These are phyloP conservation scores for Champsocephalus gunnari DNA, from an alignment of 2,797 vertebrate species.

Conservation along the genomic window DNA sequence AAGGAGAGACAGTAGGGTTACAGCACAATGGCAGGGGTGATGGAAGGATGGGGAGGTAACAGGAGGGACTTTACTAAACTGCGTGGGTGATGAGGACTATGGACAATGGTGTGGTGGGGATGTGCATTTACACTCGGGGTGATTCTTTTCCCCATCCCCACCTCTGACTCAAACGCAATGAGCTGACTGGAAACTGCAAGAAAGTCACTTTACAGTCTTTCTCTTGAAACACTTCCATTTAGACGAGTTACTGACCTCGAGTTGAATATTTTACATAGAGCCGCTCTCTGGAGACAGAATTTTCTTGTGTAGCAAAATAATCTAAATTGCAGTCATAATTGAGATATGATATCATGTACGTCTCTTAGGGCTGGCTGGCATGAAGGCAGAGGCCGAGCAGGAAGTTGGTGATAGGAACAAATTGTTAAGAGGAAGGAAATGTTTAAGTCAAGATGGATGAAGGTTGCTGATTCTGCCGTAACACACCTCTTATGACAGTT, in stretches of 20 bases:
- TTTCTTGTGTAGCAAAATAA: slow-evolving; percentile 60
- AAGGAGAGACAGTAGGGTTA: slow-evolving; percentile 48
- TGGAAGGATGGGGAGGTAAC: slow-evolving; percentile 60
- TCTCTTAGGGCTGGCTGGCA: slow-evolving; percentile 65
- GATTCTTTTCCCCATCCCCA: slow-evolving; percentile 42
- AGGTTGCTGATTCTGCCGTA: slow-evolving; percentile 72
- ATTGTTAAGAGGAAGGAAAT: slow-evolving; percentile 87
- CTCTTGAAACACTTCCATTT: slow-evolving; percentile 32
- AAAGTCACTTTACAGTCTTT: slow-evolving; percentile 52
- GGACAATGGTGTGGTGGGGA: slow-evolving; percentile 43
- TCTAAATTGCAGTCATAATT: slow-evolving; percentile 78
- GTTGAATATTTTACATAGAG: slow-evolving; percentile 42
- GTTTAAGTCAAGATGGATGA: slow-evolving; percentile 82
- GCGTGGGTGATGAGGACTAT: slow-evolving; percentile 61
- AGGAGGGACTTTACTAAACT: slow-evolving; percentile 74
- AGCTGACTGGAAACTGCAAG: slow-evolving; percentile 58
- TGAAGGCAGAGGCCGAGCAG: slow-evolving; percentile 77
- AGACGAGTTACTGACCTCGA: slow-evolving; percentile 37
- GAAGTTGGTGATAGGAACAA: slow-evolving; percentile 82
- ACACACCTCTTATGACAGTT: slow-evolving; percentile 66
- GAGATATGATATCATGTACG: slow-evolving; percentile 77
- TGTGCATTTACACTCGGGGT: slow-evolving; percentile 71
- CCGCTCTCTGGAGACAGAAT: slow-evolving; percentile 30
- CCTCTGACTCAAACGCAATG: slow-evolving; percentile 59
- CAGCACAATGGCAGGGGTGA: slow-evolving; percentile 70